phyloP scores from a whole-genome alignment of 2,113 vertebrate species.

The rat (Rattus norvegicus) region GRCr8 NC_086031.1:79579001-79579500 shows the following conservation, averaged over 20 bases:
- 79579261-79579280: not conserved
- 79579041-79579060: not conserved
- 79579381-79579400: not conserved
- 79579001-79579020: not conserved
- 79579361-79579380: not conserved
- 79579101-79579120: not conserved
- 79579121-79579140: not conserved
- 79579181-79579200: not conserved
- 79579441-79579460: constrained; percentile 77
- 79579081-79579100: not conserved
- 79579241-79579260: not conserved
- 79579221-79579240: not conserved
- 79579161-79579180: not conserved
- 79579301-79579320: not conserved
- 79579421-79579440: constrained; percentile 56
- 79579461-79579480: constrained; percentile 73
- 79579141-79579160: not conserved
- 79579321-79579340: not conserved
- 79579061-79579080: not conserved
- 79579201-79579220: not conserved
- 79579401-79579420: not conserved
- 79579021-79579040: not conserved
- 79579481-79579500: constrained; percentile 85
- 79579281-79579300: too few species aligned
- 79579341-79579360: not conserved